Evolutionary conservation across 2,113 vertebrate species (phyloP), one percentile per base, ranked within the genome.

Genomic region (Neolamprologus brichardi): DNA sequence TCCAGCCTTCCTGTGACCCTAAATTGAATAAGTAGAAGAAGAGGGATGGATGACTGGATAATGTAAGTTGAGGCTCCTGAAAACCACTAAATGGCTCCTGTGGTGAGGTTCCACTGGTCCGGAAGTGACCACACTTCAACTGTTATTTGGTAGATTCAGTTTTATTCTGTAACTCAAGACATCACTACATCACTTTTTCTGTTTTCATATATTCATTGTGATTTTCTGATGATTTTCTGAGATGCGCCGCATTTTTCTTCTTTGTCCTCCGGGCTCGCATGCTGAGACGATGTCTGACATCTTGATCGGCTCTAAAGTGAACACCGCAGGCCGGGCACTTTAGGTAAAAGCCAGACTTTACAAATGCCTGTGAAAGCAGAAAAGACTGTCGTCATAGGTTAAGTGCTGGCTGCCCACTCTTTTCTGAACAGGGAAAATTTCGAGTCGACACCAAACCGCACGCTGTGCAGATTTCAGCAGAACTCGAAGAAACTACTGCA

Each of bases 401-500:
- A 72, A 46, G 67, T 46, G 67, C 39, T 25, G 67, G 14, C 39
- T 44, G 20, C 67, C 13, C 39, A 17, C 20, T 25, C 20, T 72
- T 44, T 44, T 20, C 39, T 28, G 39, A 72, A 72, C 20, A 7
- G 20, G 67, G 13, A 11, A 72, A 0, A 11, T 72, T 72, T 44
- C 0, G 20, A 46, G 39, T 44, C 20, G 0, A 44, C 5, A 44
- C n/a, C 39, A 72, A 72, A 46, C 20, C 0, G 20, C 67, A 28
- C 14, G 14, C 67, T 72, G 67, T 46, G 67, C 67, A 72, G 67
- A 17, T 72, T 17, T 72, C 20, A 72, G 67, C 12, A 46, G 20
- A 28, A 0, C 0, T 25, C 1, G 1, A 0, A 15, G 37, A 9
- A 28, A 44, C 39, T 72, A 25, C 20, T 72, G 13, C 67, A 44